Conservation (phyloP, 2,113 vertebrate genomes). For the Gavia stellata region DNA sequence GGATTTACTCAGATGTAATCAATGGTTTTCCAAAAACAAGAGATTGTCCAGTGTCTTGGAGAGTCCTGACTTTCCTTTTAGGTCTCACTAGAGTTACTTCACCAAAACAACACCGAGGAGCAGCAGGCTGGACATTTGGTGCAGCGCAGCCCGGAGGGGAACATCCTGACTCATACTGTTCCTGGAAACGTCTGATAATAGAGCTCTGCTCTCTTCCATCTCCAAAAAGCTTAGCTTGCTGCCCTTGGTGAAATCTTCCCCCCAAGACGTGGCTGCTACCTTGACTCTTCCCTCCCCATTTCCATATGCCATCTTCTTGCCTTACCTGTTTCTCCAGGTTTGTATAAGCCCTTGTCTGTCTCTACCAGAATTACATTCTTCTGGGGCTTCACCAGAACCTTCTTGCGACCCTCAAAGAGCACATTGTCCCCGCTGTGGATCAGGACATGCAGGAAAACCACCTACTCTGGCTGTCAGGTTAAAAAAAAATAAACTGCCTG, state of each 20-base stretch:
- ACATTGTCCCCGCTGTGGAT: background rate
- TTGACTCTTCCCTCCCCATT: background rate
- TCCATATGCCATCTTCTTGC: background rate
- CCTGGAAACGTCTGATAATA: background rate
- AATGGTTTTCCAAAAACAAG: background rate
- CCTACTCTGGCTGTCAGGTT: background rate
- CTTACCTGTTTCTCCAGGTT: conserved; percentile 38
- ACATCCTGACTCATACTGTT: background rate
- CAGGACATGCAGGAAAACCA: conserved; percentile 1
- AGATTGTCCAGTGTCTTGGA: background rate
- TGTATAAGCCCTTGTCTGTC: conserved; percentile 66
- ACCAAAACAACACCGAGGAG: background rate
- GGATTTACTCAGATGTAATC: background rate
- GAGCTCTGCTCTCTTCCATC: background rate
- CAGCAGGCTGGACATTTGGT: background rate
- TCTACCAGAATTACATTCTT: conserved; percentile 23
- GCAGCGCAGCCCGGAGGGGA: background rate
- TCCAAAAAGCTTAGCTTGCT: background rate
- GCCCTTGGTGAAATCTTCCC: background rate
- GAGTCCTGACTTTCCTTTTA: background rate
- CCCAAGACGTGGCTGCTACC: background rate
- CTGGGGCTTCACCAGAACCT: conserved; percentile 40
- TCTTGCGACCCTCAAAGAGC: conserved; percentile 41
- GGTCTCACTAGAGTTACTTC: background rate
- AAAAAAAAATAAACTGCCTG: background rate